A percentile compares a stretch with the other conserved stretches of the same genome.
These are phyloP conservation scores for Hippocampus abdominalis DNA, from an alignment of 2,113 vertebrate genomes.

Conservation along the genomic window DNA sequence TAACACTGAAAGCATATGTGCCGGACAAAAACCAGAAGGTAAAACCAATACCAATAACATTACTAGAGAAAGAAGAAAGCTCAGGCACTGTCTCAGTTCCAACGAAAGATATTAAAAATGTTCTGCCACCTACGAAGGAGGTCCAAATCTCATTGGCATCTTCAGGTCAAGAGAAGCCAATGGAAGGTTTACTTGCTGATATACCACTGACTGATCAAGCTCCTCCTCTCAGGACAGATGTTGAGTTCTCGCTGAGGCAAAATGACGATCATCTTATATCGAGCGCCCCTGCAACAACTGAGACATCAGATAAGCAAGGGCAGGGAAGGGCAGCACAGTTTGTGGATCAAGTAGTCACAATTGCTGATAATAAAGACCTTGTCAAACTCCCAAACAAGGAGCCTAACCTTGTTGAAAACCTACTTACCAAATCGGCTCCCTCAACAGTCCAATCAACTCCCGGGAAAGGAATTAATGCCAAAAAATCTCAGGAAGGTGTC, in stretches of 20 bases:
- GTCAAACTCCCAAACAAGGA: conserved; percentile 39
- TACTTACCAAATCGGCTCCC: conserved; percentile 57
- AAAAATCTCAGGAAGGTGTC: conserved; percentile 55
- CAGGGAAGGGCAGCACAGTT: conserved; percentile 22
- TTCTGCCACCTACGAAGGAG: conserved; percentile 10
- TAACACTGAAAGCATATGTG: conserved; percentile 14
- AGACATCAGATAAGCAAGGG: not conserved
- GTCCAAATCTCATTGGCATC: conserved; percentile 2
- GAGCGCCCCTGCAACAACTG: not conserved
- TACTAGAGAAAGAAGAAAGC: conserved; percentile 18
- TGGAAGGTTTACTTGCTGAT: conserved; percentile 13
- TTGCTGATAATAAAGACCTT: conserved; percentile 16
- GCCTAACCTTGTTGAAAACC: conserved; percentile 41
- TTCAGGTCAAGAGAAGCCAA: conserved; percentile 37
- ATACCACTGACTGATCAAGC: conserved; percentile 15
- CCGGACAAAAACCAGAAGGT: conserved; percentile 22
- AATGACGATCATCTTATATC: not conserved
- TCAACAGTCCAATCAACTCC: conserved; percentile 64
- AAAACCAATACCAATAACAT: conserved; percentile 1
- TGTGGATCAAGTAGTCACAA: conserved; percentile 20
- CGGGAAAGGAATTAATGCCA: conserved; percentile 59
- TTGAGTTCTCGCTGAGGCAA: conserved; percentile 8
- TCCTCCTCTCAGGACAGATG: conserved; percentile 3
- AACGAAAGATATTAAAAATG: conserved; percentile 23
- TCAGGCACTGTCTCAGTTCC: conserved; percentile 9